Base-by-base conservation (phyloP, 37 sponge, comb jelly and placozoan genomes). In the Halisarca cf. caerulea region DNA sequence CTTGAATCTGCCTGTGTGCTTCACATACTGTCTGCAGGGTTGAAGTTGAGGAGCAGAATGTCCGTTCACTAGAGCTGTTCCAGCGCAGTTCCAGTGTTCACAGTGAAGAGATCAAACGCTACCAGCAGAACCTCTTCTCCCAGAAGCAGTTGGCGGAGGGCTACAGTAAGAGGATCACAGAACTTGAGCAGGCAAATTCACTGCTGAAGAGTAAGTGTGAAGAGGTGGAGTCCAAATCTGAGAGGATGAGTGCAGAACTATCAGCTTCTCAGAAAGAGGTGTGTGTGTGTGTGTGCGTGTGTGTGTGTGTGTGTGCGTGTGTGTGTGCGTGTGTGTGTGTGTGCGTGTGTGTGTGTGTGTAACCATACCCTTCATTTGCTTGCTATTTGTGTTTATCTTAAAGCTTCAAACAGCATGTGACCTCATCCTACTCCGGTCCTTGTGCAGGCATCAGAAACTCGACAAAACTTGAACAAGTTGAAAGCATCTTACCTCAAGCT, bases 401-500 rank as follows among this genome's bases (percentile, higher is more conserved):
- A 11, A 55, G 57, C 17, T 20, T 55, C 69, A 78, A 44, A 47
- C 4, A n/a, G 8, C 18, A 2, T 36, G 20, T 33, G 14, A 78
- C 38, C 21, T 58, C 34, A 30, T 34, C 59, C 32, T 41, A 38
- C 38, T 30, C 20, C 4, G 75, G 30, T 41, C n/a, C 35, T 27
- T 32, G 27, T 55, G 1, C 59, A 80, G 80, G 28, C 54, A 34
- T 15, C 35, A 20, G 59, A 80, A 2, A 57, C 59, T 53, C 80
- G 88, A 58, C 88, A 83, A 21, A 91, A 94, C 30, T 84, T 85
- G 27, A 70, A 83, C 33, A 87, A 59, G 58, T 60, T 89, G 58
- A 84, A 87, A 82, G 93, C 93, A 8, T 72, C 90, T 23, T 82
- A 93, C 88, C 58, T 84, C 74, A 93, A 93, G 81, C 81, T 93